Evolutionary conservation across 1,140 invertebrate genomes (phyloP).

Genomic region (Hydropsyche tenuis): DNA sequence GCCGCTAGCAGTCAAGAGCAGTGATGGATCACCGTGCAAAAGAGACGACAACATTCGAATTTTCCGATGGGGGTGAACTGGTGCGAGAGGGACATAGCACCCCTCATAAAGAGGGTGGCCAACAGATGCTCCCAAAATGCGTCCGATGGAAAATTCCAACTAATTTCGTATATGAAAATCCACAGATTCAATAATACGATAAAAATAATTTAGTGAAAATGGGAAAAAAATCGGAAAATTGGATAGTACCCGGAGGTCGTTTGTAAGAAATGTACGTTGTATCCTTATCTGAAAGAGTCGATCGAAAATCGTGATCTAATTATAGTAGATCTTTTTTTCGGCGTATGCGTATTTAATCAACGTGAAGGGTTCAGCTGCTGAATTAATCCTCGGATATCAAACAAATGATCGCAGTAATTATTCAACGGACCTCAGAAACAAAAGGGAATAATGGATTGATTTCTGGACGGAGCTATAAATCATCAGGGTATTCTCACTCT

Average conservation of each 20-base stretch:
- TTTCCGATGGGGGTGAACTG: background rate
- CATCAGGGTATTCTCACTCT: conserved; percentile 18
- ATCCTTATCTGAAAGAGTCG: too few relatives aligned
- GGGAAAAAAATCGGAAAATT: background rate
- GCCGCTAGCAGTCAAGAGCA: conserved; percentile 32
- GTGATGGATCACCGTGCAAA: conserved; percentile 46
- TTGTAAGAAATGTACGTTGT: background rate
- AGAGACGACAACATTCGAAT: conserved; percentile 28
- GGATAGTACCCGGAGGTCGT: background rate
- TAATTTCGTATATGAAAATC: conserved; percentile 22
- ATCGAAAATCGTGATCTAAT: too few relatives aligned
- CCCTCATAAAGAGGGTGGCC: conserved; percentile 38
- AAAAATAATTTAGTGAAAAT: background rate
- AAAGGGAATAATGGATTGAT: conserved; percentile 34
- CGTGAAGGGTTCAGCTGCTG: background rate
- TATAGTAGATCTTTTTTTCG: too few relatives aligned
- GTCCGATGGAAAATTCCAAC: conserved; percentile 24
- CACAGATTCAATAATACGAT: conserved; percentile 9
- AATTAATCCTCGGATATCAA: conserved; percentile 11
- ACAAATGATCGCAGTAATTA: conserved; percentile 24
- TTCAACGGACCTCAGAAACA: conserved; percentile 25
- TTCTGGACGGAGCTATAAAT: conserved; percentile 27
- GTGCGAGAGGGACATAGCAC: conserved; percentile 16
- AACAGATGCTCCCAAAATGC: conserved; percentile 42
- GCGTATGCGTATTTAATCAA: background rate